A percentile compares a stretch with the other conserved stretches of the same genome.
Conservation (phyloP, 2,888 invertebrate genomes). For the Ferrisia virgata region DNA sequence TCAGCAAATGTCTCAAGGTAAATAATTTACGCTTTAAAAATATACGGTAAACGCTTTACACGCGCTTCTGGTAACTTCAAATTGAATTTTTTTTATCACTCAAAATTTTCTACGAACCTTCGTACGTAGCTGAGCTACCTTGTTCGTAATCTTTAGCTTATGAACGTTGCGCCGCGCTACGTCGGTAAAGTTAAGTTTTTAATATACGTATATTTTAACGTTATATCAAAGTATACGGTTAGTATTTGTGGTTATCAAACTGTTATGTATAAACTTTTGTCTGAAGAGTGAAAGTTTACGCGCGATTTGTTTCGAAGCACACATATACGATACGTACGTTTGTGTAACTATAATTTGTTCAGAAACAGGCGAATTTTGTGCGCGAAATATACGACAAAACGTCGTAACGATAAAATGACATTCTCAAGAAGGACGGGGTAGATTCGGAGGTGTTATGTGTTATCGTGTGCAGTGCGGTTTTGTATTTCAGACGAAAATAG, state of each 20-base stretch:
- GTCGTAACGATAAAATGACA: slow-evolving; percentile 24
- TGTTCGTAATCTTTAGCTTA: neutral
- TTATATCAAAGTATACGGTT: slow-evolving; percentile 22
- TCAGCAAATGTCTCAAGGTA: slow-evolving; percentile 24
- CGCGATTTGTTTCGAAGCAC: slow-evolving; percentile 21
- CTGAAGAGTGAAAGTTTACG: neutral
- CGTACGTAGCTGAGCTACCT: neutral
- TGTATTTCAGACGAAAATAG: slow-evolving; percentile 28
- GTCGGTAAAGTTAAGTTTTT: neutral
- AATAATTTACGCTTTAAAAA: neutral
- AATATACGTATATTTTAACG: neutral
- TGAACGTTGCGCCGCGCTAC: neutral
- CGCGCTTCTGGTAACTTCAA: neutral
- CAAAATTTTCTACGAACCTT: neutral
- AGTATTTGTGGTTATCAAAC: slow-evolving; percentile 23
- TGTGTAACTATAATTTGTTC: slow-evolving; percentile 15
- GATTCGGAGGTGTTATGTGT: neutral
- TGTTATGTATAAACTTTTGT: neutral
- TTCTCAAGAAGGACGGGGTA: slow-evolving; percentile 8
- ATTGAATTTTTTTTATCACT: neutral
- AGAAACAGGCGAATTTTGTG: slow-evolving; percentile 14
- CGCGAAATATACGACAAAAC: slow-evolving; percentile 12
- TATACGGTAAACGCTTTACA: neutral
- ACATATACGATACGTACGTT: neutral
- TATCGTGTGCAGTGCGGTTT: slow-evolving; percentile 16